These are phyloP conservation scores for Caradrina clavipalpis DNA, from an alignment of 2,888 invertebrate genomes.

Conservation along the genomic window DNA sequence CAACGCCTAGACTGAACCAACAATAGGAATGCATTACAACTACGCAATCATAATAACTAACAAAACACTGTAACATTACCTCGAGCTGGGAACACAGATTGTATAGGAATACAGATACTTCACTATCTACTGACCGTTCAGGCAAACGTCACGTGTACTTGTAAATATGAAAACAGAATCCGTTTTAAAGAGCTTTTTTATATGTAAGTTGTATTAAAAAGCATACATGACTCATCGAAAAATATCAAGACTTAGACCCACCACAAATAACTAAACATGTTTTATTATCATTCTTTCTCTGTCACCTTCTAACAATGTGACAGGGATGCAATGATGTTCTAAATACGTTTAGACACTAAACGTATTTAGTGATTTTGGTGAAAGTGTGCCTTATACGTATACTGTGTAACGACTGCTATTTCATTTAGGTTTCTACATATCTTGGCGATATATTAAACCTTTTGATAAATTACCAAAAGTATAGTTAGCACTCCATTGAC, in stretches of 20 bases:
- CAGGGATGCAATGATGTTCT: too few species aligned
- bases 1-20: constrained; percentile 50
- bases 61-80: constrained; percentile 40
- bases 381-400: too few species aligned
- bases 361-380: too few species aligned
- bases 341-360: too few species aligned
- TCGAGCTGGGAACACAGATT: constrained; percentile 17
- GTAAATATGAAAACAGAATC: neutral
- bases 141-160: neutral
- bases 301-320: too few species aligned
- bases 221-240: neutral
- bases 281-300: too few species aligned
- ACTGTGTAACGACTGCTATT: neutral
- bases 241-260: too few species aligned
- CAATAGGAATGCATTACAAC: constrained; percentile 66
- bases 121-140: neutral
- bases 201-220: neutral
- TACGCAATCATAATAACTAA: constrained; percentile 54
- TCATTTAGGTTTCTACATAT: too few species aligned
- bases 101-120: constrained; percentile 8
- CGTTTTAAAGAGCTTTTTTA: neutral
- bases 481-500: neutral
- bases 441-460: neutral
- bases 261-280: too few species aligned
- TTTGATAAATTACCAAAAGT: neutral